phyloP scores from a whole-genome alignment of 2,888 invertebrate genomes.

The Anticlea derivata region DNA sequence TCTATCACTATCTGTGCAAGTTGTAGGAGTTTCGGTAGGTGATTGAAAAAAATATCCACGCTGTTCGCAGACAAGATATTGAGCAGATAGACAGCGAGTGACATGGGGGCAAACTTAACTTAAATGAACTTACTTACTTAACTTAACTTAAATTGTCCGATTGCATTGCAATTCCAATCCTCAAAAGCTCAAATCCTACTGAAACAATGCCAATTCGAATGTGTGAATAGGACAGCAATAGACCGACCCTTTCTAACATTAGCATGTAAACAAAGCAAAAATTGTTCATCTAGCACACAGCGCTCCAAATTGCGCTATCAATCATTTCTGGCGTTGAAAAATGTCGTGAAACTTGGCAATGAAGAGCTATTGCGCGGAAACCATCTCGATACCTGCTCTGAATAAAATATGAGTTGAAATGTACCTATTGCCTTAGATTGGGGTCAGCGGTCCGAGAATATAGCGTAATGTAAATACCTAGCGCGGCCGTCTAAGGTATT shows the following conservation, averaged over 20 bases:
- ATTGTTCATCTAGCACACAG: constrained; percentile 25
- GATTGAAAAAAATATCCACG: too few species aligned
- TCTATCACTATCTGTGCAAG: too few species aligned
- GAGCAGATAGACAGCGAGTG: too few species aligned
- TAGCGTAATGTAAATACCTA: background rate
- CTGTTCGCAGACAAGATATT: too few species aligned
- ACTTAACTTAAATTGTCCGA: too few species aligned
- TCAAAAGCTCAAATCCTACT: background rate
- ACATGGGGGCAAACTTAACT: too few species aligned
- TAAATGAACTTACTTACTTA: too few species aligned
- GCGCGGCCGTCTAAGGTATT: too few species aligned
- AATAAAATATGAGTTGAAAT: constrained; percentile 35
- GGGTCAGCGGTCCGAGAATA: constrained; percentile 3
- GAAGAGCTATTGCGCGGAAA: constrained; percentile 38
- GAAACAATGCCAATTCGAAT: background rate
- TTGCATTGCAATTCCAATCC: background rate
- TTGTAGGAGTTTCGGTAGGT: too few species aligned
- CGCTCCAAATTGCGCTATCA: constrained; percentile 35
- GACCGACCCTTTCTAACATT: constrained; percentile 6
- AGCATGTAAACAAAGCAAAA: constrained; percentile 22
- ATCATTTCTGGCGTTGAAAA: constrained; percentile 40
- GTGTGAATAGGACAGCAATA: background rate
- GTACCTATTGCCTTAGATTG: constrained; percentile 8
- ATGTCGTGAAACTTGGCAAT: constrained; percentile 39
- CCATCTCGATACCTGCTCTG: constrained; percentile 37